A percentile compares a stretch with the other conserved stretches of the same genome.
Conservation (phyloP, 1,140 invertebrate genomes). For the Theocolax elegans region DNA sequence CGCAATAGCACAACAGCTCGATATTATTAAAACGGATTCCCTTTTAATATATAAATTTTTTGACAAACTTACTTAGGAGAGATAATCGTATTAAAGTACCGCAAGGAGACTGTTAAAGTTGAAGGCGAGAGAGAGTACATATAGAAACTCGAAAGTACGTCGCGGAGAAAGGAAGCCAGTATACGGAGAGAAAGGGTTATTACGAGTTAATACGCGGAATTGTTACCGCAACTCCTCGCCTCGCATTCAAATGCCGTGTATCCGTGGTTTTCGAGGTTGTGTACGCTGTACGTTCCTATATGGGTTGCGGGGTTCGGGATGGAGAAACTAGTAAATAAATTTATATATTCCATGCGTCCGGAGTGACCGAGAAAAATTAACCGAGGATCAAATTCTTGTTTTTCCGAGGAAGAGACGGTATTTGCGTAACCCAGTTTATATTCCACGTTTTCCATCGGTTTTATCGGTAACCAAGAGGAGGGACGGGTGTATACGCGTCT, state of each 20-base stretch:
- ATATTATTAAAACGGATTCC: no score
- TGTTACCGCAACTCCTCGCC: slow-evolving; percentile 48
- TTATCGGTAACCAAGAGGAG: no score
- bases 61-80: no score
- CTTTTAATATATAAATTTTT: no score
- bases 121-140: neutral
- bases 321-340: neutral
- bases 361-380: neutral
- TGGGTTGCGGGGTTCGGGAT: neutral
- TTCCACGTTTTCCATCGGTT: no score
- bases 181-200: slow-evolving; percentile 44
- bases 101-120: neutral
- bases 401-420: neutral
- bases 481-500: no score
- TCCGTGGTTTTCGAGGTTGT: neutral
- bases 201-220: slow-evolving; percentile 59
- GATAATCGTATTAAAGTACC: no score
- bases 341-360: neutral
- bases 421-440: neutral
- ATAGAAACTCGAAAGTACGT: neutral
- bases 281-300: neutral
- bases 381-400: neutral
- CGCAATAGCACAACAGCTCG: no score
- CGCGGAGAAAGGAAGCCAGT: neutral
- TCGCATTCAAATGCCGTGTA: slow-evolving; percentile 50